These are phyloP conservation scores for Aurelia sp. DNA, from an alignment of 30 jellyfish, hydroid and myxozoan genomes.

Conservation along the genomic window DNA sequence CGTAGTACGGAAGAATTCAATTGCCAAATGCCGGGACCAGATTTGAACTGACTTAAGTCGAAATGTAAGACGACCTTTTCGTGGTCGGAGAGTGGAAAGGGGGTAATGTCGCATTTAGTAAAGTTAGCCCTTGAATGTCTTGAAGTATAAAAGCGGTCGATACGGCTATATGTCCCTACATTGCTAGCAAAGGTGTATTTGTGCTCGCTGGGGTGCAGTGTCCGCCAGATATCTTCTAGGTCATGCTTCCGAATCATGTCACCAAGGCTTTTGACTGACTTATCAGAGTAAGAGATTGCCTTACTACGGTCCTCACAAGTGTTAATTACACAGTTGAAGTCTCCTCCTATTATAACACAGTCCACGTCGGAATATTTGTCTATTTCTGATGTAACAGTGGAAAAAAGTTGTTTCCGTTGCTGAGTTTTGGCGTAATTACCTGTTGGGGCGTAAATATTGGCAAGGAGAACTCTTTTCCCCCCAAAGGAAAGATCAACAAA, in stretches of 20 bases:
- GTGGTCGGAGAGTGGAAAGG: constrained; percentile 21
- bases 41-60: not conserved
- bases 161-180: constrained; percentile 8
- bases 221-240: constrained; percentile 31
- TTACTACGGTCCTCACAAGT: not conserved
- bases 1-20: constrained; percentile 2
- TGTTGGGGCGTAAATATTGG: constrained; percentile 17
- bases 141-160: constrained; percentile 10
- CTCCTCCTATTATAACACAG: constrained; percentile 13
- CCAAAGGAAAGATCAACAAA: not conserved
- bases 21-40: constrained; percentile 16
- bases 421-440: not conserved
- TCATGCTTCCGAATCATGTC: not conserved
- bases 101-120: not conserved
- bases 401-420: constrained; percentile 5
- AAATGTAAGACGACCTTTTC: not conserved
- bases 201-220: not conserved
- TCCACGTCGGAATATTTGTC: not conserved
- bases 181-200: not conserved
- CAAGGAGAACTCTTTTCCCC: constrained; percentile 1
- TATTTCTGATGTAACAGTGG: not conserved
- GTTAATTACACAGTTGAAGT: constrained; percentile 15
- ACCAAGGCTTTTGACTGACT: not conserved
- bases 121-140: constrained; percentile 4
- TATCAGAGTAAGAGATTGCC: not conserved